Evolutionary conservation across 2,797 vertebrate genomes (phyloP).

Genomic region (Falco cherrug): DNA sequence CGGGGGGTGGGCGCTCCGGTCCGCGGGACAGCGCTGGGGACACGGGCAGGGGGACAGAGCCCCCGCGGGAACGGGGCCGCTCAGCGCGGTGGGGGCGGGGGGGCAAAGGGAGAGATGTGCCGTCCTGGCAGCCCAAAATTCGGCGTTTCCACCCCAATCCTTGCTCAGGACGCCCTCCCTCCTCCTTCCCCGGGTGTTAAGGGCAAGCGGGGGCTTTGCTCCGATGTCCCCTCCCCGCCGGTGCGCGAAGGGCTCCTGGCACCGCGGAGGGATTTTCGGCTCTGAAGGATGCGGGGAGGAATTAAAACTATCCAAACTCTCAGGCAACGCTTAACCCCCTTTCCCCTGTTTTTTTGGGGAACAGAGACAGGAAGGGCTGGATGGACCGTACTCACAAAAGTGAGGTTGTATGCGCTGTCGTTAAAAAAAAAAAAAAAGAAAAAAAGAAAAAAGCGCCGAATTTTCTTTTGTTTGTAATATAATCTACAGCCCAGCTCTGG

Average conservation of each 20-base stretch:
- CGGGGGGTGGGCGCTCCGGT: not conserved
- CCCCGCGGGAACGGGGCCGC: not conserved
- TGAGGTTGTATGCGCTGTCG: not conserved
- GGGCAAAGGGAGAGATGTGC: not conserved
- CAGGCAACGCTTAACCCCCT: not conserved
- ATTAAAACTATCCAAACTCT: not conserved
- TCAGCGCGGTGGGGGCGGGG: not conserved
- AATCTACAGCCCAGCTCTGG: not conserved
- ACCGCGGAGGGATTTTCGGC: not conserved
- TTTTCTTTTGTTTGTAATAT: slow-evolving; percentile 14
- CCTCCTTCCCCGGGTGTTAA: not conserved
- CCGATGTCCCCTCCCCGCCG: no score
- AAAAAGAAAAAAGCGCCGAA: not conserved
- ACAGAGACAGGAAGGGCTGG: not conserved
- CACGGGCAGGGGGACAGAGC: not conserved
- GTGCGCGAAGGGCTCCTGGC: not conserved
- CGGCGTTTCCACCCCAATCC: not conserved
- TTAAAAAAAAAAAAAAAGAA: not conserved
- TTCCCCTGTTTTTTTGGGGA: not conserved
- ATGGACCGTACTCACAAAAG: not conserved
- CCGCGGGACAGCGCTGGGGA: not conserved
- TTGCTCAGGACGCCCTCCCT: not conserved
- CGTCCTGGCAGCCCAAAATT: not conserved
- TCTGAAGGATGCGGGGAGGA: not conserved
- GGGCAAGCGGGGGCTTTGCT: not conserved